Percentiles rank a stretch among this genome's conserved stretches.
Conservation (phyloP, 2,797 vertebrate genomes). For the Siniperca undulata region DNA sequence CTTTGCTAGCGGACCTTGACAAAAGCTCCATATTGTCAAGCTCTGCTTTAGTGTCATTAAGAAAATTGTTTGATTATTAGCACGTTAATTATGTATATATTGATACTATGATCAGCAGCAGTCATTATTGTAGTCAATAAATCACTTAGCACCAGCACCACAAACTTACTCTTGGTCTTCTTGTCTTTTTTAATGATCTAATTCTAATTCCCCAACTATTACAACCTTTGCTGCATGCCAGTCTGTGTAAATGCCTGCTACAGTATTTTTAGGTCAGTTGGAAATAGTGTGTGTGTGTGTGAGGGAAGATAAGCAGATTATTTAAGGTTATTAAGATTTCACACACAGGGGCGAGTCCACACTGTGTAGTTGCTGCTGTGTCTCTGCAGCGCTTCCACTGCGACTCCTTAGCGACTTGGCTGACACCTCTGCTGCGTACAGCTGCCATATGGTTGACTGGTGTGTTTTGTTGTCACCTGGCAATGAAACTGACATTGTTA, state of each 20-base stretch:
- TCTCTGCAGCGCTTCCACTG: slow-evolving; percentile 46
- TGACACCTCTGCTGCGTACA: slow-evolving; percentile 50
- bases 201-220: background rate
- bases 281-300: background rate
- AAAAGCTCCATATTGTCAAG: slow-evolving; percentile 12
- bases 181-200: slow-evolving; percentile 24
- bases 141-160: slow-evolving; percentile 29
- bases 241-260: slow-evolving; percentile 5
- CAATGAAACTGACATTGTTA: slow-evolving; percentile 52
- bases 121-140: slow-evolving; percentile 17
- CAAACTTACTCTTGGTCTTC: slow-evolving; percentile 19
- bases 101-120: slow-evolving; percentile 13
- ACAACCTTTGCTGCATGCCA: slow-evolving; percentile 9
- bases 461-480: slow-evolving; percentile 66
- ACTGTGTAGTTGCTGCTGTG: slow-evolving; percentile 43
- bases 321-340: slow-evolving; percentile 85
- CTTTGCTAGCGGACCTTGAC: slow-evolving; percentile 1
- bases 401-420: slow-evolving; percentile 64
- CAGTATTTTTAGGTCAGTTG: slow-evolving; percentile 27
- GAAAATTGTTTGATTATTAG: slow-evolving; percentile 8
- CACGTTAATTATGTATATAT: slow-evolving; percentile 9
- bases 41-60: slow-evolving; percentile 20
- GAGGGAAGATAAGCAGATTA: slow-evolving; percentile 84
- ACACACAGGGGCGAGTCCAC: slow-evolving; percentile 66
- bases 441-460: slow-evolving; percentile 60